Base-by-base conservation (phyloP, 2,113 vertebrate genomes). In the Sebastes fasciatus region DNA sequence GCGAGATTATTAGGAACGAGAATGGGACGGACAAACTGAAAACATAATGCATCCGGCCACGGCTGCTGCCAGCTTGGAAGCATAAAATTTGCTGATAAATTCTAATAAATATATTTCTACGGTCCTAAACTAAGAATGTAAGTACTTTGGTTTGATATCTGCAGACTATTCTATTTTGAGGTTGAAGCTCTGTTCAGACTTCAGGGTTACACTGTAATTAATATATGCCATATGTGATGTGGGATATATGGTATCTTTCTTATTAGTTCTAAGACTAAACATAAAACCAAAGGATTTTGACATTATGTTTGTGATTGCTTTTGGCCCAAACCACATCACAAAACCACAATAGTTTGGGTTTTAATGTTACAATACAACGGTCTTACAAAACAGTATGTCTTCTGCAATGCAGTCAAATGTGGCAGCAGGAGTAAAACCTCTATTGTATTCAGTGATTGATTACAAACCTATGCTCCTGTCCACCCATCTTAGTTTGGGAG, bases 311-410 rank as follows among this genome's bases (percentile, higher is more conserved):
- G 67, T 19, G 14, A 26, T 54, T 62, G 14, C n/a, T 64, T 52
- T 40, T 7, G 34, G 60, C 42, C 7, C 19, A 49, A 52, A 58
- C 51, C 16, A 52, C 45, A 58, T 58, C 42, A 40, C 60, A 40
- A 48, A 64, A 64, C 6, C 9, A 62, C 23, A 48, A 49, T 40
- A 48, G 16, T 17, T 80, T 45, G 34, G 40, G n/a, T 80, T 64
- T 40, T 17, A 11, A 57, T 48, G 5, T 16, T 26, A 40, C 11
- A 64, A 17, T 11, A 8, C 16, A 45, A 45, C 1, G 4, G 26
- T 54, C 19, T 21, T 19, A 76, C 16, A 48, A 65, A 23, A 54
- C 23, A 49, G n/a, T 26, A 23, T 8, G 17, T 46, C 68, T 21
- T 43, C 9, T 51, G 19, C 52, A 58, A 5, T 48, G 54, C 45